Conservation (phyloP, 2,113 vertebrate genomes). For the Propithecus coquereli region DNA sequence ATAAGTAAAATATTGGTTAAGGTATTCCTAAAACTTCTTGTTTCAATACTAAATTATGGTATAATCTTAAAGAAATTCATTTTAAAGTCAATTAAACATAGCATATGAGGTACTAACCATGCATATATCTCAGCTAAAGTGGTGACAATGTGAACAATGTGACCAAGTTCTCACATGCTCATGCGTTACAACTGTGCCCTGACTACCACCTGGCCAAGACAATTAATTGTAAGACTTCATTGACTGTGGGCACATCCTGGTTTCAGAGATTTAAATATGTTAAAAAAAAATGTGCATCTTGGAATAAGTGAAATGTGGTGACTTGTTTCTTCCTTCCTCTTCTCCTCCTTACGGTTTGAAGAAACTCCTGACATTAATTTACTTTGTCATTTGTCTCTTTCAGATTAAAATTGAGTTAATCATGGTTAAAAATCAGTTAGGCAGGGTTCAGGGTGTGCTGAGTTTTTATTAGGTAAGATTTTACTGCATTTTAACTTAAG, state of each 20-base stretch:
- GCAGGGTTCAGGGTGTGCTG: neutral
- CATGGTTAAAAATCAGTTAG: neutral
- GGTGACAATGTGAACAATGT: neutral
- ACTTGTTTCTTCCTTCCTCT: neutral
- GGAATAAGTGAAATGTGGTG: neutral
- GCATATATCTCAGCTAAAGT: neutral
- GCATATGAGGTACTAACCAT: neutral
- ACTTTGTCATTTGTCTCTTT: neutral
- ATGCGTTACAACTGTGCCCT: accelerated
- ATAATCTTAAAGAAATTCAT: neutral
- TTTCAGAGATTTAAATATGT: neutral
- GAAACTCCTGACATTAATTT: neutral
- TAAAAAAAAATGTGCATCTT: neutral
- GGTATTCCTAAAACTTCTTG: neutral
- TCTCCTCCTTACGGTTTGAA: neutral
- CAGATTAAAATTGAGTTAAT: neutral
- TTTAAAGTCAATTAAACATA: neutral
- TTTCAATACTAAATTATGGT: neutral
- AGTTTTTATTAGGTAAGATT: neutral
- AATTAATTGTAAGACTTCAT: neutral
- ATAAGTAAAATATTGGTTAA: neutral
- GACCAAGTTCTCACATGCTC: neutral
- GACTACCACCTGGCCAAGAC: neutral
- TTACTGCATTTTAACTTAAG: neutral
- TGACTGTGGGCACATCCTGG: neutral